Percentiles rank a stretch among this genome's conserved stretches.
Conservation (phyloP, 2,888 invertebrate species). For the Trissolcus brochymenae region DNA sequence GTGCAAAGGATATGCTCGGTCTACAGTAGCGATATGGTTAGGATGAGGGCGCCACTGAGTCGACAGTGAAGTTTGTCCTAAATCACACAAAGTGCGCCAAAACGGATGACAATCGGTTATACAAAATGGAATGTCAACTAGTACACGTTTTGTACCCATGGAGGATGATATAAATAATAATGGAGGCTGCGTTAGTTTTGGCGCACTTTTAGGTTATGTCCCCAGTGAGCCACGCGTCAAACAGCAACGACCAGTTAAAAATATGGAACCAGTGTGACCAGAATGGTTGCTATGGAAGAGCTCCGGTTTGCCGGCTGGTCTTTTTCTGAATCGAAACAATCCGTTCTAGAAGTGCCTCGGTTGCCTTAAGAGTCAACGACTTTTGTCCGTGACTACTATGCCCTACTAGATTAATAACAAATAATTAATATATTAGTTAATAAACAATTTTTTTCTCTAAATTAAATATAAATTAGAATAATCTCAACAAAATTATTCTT, state of each 20-base stretch:
- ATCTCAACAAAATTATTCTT: slow-evolving; percentile 33
- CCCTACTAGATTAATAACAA: slow-evolving; percentile 40
- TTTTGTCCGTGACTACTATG: slow-evolving; percentile 33
- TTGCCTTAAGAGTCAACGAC: slow-evolving; percentile 34
- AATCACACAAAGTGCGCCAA: no score
- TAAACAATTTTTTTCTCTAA: slow-evolving; percentile 41
- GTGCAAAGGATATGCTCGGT: slow-evolving; percentile 26
- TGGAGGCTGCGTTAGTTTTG: slow-evolving; percentile 8
- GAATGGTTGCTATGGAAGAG: slow-evolving; percentile 77
- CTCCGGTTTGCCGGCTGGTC: slow-evolving; percentile 68
- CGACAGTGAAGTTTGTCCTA: no score
- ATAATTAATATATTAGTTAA: slow-evolving; percentile 46
- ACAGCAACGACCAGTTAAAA: slow-evolving; percentile 73
- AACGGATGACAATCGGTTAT: not conserved
- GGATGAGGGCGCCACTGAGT: not conserved
- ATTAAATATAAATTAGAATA: slow-evolving; percentile 47
- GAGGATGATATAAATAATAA: slow-evolving; percentile 1
- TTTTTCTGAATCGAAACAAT: slow-evolving; percentile 70
- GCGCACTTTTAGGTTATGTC: slow-evolving; percentile 58
- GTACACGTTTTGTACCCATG: slow-evolving; percentile 1
- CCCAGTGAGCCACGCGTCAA: slow-evolving; percentile 74
- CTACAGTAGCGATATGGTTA: not conserved
- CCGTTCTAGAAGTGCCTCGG: slow-evolving; percentile 53
- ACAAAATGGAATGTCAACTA: slow-evolving; percentile 6
- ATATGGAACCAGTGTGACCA: slow-evolving; percentile 77